phyloP scores from a whole-genome alignment of 2,888 invertebrate species.

The Acanthosepion lycidas region DNA sequence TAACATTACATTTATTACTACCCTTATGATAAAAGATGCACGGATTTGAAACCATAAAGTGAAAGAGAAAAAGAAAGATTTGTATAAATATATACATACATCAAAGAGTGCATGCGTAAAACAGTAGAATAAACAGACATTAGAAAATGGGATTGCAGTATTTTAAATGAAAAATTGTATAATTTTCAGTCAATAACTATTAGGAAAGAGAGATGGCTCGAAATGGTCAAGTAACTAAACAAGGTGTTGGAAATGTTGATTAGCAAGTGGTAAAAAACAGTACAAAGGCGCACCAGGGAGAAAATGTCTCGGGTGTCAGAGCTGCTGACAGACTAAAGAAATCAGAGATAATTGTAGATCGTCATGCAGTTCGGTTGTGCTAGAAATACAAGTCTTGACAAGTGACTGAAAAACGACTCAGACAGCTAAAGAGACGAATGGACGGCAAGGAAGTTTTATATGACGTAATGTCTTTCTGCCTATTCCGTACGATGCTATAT shows the following conservation, averaged over 20 bases:
- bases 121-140: background rate
- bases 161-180: background rate
- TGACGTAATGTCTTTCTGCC: background rate
- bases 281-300: background rate
- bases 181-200: background rate
- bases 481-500: background rate
- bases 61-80: background rate
- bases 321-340: background rate
- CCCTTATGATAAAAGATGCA: background rate
- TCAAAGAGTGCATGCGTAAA: background rate
- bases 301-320: background rate
- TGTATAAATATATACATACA: background rate
- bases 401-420: background rate
- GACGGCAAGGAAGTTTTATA: background rate
- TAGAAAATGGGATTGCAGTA: background rate
- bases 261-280: background rate
- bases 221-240: background rate
- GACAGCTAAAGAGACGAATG: background rate
- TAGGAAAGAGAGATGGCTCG: background rate
- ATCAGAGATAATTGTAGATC: background rate
- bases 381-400: background rate
- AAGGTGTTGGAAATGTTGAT: slow-evolving; percentile 11
- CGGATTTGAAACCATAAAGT: background rate
- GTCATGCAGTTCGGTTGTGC: background rate
- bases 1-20: background rate